phyloP scores from a whole-genome alignment of 2,113 vertebrate species.

The Pyrgilauda ruficollis region DNA sequence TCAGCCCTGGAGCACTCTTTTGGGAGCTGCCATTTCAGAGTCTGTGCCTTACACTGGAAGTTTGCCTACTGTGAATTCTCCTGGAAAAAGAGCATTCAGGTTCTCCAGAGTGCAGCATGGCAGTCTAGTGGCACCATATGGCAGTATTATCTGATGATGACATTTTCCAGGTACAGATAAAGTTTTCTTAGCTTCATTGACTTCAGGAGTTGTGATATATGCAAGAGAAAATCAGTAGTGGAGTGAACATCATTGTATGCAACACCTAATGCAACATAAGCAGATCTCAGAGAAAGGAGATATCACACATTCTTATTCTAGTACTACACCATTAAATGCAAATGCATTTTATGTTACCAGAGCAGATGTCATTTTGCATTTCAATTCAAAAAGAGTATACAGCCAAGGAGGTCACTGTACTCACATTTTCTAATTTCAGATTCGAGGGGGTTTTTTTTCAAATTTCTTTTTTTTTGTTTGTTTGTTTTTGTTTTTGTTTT shows the following conservation, averaged over 20 bases:
- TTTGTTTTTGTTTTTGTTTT: background rate
- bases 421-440: background rate
- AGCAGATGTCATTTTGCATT: background rate
- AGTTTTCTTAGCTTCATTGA: background rate
- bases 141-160: background rate
- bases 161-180: slow-evolving; percentile 1
- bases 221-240: background rate
- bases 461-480: background rate
- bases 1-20: background rate
- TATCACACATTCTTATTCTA: background rate
- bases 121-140: background rate
- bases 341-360: background rate
- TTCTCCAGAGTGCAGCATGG: background rate
- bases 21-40: slow-evolving; percentile 17
- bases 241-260: background rate
- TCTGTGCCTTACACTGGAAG: background rate
- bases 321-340: background rate
- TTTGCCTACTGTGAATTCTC: background rate
- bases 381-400: background rate
- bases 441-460: background rate
- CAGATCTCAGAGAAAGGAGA: background rate
- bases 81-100: background rate
- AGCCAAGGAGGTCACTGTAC: background rate
- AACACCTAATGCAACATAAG: background rate
- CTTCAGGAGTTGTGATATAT: background rate